phyloP scores from a whole-genome alignment of 2,888 invertebrate genomes.

The Omphaloscelis lunosa region DNA sequence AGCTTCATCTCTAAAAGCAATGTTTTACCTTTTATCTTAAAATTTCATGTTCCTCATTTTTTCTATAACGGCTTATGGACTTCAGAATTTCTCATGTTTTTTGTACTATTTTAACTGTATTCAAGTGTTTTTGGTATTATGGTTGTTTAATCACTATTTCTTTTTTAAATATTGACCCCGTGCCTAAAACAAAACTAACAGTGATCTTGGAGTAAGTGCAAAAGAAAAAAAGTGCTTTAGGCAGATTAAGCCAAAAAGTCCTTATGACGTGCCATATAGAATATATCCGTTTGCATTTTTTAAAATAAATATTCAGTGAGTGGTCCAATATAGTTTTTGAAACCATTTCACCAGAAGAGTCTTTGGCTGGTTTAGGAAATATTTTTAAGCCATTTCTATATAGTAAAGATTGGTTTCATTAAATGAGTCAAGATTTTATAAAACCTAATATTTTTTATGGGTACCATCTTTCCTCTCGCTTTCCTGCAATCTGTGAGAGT shows the following conservation, averaged over 20 bases:
- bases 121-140: not conserved
- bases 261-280: not conserved
- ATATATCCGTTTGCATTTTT: not conserved
- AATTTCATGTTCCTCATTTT: slow-evolving; percentile 14
- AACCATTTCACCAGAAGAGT: not conserved
- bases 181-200: not conserved
- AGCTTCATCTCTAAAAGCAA: slow-evolving; percentile 19
- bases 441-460: no score
- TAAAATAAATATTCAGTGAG: not conserved
- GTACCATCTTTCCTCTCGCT: no score
- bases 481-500: no score
- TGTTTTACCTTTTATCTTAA: slow-evolving; percentile 27
- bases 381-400: not conserved
- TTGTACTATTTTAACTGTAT: not conserved
- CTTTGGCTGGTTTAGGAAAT: not conserved
- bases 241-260: not conserved
- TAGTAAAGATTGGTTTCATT: not conserved
- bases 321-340: not conserved
- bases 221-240: not conserved
- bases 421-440: not conserved
- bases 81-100: not conserved
- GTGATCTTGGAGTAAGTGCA: not conserved
- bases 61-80: slow-evolving; percentile 15
- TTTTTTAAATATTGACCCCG: not conserved
- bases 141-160: not conserved